Conservation (phyloP, 2,113 vertebrate genomes). For the Forbesichthys agassizii region DNA sequence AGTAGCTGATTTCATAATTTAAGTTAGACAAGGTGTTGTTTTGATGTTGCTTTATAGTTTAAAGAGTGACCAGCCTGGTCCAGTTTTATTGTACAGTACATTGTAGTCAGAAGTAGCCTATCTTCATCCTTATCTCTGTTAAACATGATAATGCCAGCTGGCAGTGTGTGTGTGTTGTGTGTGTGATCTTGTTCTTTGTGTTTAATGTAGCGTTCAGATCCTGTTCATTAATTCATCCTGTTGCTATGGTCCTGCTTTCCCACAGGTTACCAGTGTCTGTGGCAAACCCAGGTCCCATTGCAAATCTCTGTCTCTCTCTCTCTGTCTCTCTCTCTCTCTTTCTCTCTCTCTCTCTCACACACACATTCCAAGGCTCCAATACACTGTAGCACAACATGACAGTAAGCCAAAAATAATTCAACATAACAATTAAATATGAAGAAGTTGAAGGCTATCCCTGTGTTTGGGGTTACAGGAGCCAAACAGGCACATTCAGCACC, state of each 20-base stretch:
- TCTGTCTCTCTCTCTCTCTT: conserved; percentile 22
- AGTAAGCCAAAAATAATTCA: conserved; percentile 72
- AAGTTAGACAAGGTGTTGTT: too few relatives aligned
- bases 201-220: conserved; percentile 59
- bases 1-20: too few relatives aligned
- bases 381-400: conserved; percentile 67
- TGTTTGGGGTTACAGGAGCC: conserved; percentile 25
- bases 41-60: too few relatives aligned
- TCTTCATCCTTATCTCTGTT: background rate
- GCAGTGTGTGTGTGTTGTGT: background rate
- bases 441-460: conserved; percentile 52
- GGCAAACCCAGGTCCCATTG: conserved; percentile 51
- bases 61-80: too few relatives aligned
- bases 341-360: conserved; percentile 32
- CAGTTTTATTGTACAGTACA: too few relatives aligned
- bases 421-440: conserved; percentile 74
- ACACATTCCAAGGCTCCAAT: conserved; percentile 53
- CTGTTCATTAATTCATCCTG: conserved; percentile 75
- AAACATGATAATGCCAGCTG: conserved; percentile 2
- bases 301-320: conserved; percentile 8
- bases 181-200: conserved; percentile 40
- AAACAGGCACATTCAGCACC: conserved; percentile 42
- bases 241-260: conserved; percentile 66
- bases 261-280: conserved; percentile 57
- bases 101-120: background rate